Base-by-base conservation (phyloP, 2,113 vertebrate genomes). In the Myiagra hebetior region DNA sequence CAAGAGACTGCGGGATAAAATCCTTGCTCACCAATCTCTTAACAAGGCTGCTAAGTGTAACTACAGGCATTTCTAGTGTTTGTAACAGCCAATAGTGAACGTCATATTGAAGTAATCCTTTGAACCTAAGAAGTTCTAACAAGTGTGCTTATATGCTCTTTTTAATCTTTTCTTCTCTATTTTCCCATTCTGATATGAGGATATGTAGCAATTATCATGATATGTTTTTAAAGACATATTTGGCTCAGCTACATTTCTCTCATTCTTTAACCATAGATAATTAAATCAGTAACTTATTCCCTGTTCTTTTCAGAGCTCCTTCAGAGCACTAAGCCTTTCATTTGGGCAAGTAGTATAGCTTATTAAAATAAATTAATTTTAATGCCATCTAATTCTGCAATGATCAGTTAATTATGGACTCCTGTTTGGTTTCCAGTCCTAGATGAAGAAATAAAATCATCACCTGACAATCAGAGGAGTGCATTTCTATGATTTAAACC, bases 351-450 rank as follows among this genome's bases (percentile, higher is more conserved):
- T 39, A 93, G 35, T 44, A 59, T 16, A 84, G 47, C 28, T 81
- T 95, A 89, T 92, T 96, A 94, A 92, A 96, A 94, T 91, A 88
- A 96, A 91, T 76, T 87, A 22, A 42, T 50, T 90, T 86, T 88
- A 95, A 95, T 92, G 63, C 47, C 75, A 92, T 60, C 75, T 94
- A 95, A 95, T 95, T 84, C 85, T 80, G 50, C 72, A 93, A 79
- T 55, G 75, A 93, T 96, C 85, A 95, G 35, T 91, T 93, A 96
- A 88, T 96, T 94, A 95, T 59, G 70, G 42, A 70, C 42, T 80
- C 19, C 59, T 79, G 78, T 82, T 96, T 89, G 77, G 82, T 75
- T 91, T 91, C 28, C n/a, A 83, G 67, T 87, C 42, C 55, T 77
- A 80, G 63, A 83, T 4, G 4, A 85, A 87, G 70, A 85, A 65